Conservation (phyloP, 2,113 vertebrate genomes). For the Myanophis thanlyinensis region DNA sequence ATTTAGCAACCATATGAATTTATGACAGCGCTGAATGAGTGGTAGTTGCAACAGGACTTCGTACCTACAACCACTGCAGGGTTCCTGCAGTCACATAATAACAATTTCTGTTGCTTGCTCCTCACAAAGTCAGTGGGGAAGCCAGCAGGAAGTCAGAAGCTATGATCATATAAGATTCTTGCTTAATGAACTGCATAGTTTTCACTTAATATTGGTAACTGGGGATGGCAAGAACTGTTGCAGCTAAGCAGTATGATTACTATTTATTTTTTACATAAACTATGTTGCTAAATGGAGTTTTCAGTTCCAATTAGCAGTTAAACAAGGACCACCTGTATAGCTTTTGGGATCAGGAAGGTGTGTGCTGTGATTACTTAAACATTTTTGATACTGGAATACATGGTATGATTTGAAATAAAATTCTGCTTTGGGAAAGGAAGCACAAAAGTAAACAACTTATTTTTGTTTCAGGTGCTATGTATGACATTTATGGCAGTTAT, state of each 20-base stretch:
- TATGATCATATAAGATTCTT: background rate
- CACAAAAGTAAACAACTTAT: background rate
- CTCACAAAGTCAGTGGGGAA: background rate
- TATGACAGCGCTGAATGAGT: background rate
- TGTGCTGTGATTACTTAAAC: background rate
- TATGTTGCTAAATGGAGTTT: background rate
- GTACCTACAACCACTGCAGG: background rate
- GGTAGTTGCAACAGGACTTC: background rate
- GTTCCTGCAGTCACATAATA: background rate
- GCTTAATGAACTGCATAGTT: background rate
- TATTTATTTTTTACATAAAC: background rate
- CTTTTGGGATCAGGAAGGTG: background rate
- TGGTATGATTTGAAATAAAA: background rate
- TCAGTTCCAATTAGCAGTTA: background rate
- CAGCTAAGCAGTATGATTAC: background rate
- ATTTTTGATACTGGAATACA: background rate
- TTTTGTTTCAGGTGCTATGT: slow-evolving; percentile 44
- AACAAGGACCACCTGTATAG: background rate
- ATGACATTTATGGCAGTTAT: slow-evolving; percentile 44
- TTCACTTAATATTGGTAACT: background rate
- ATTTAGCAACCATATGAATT: background rate
- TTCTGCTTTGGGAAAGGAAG: background rate
- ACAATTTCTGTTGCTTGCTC: background rate
- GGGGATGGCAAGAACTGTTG: background rate
- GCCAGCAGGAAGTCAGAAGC: background rate